Evolutionary conservation across 1,140 invertebrate species (phyloP).

Genomic region (Protaetia brevitarsis): DNA sequence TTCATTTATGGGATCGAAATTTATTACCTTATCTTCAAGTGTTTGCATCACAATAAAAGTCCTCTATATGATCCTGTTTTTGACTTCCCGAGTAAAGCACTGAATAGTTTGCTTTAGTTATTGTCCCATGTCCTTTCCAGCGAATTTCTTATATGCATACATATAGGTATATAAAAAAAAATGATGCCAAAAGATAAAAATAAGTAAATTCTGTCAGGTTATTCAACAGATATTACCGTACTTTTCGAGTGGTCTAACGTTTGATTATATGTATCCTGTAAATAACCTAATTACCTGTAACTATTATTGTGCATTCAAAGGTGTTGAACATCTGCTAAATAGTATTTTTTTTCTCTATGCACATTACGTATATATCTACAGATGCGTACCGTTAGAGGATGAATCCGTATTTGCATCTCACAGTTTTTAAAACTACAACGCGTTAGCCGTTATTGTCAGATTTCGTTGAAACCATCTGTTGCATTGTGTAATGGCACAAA

Average conservation of each 20-base stretch:
- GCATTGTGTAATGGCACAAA: not conserved
- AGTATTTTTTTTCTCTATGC: not conserved
- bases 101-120: too few species aligned
- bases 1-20: too few species aligned
- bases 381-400: not conserved
- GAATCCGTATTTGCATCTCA: not conserved
- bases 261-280: not conserved
- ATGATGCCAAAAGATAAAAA: too few species aligned
- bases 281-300: not conserved
- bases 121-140: too few species aligned
- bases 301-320: not conserved
- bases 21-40: too few species aligned
- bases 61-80: too few species aligned
- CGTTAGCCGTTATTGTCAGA: not conserved
- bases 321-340: not conserved
- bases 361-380: not conserved
- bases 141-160: too few species aligned
- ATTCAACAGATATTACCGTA: too few species aligned
- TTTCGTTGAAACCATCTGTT: not conserved
- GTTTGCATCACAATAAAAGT: too few species aligned
- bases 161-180: too few species aligned
- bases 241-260: not conserved
- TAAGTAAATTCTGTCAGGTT: too few species aligned
- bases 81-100: too few species aligned
- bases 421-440: not conserved